Evolutionary conservation across 2,113 vertebrate genomes (phyloP), one percentile per base, ranked within the genome.

Genomic region (Boulengeromyrus knoepffleri): DNA sequence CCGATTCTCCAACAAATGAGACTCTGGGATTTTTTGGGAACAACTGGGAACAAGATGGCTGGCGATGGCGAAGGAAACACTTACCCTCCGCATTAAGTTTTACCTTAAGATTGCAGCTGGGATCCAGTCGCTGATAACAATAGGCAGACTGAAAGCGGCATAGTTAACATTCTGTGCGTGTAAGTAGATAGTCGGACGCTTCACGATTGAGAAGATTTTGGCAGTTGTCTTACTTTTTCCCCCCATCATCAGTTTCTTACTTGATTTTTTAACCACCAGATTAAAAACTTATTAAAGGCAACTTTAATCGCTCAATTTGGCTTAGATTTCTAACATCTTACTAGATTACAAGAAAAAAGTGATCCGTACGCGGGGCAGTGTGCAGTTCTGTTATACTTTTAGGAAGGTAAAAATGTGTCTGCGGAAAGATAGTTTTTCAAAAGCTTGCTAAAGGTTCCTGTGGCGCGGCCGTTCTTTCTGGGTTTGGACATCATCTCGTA

Each of bases 11-110:
- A 89, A 88, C 91, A 74, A 91, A 91, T 74, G 90, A 91, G 92
- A 91, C n/a, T 6, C 83, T 90, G 91, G 85, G 89, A 88, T 52
- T 92, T 93, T 70, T 91, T 52, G 92, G 91, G 92, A 92, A 92
- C 91, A 93, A 93, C 53, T 66, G 42, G 90, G 94, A 95, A 95
- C 95, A 96, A 96, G 96, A 96, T 96, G 96, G 96, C 96, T 95
- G 96, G 93, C 93, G 90, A 52, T 49, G 91, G 92, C 93, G 91
- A 77, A 92, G 91, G 92, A 92, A 91, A 93, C 9, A 53, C 85
- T 27, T 6, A 86, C 84, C 27, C 49, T 36, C 12, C 85, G 31
- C 13, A 13, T 47, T 17, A 39, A 31, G 85, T 19, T 39, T 36
- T 47, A 85, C 39, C 10, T 85, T 24, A 46, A n/a, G 83, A 10